phyloP scores from a whole-genome alignment of 2,113 vertebrate species.

The Pygoscelis antarcticus region DNA sequence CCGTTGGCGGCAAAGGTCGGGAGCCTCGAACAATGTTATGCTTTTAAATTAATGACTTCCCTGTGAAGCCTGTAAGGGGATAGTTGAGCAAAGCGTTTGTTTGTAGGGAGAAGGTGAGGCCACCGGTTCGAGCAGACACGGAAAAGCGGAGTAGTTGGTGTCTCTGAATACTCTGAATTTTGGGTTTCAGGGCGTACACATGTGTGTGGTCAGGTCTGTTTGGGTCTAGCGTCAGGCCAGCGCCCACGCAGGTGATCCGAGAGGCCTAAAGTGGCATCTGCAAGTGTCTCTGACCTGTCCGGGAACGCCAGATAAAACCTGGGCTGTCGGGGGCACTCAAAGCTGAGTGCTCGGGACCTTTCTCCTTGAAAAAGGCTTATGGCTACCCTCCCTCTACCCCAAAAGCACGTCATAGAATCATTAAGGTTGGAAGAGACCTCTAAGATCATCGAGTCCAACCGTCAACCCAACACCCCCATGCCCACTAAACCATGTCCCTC shows the following conservation, averaged over 20 bases:
- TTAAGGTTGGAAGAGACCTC: too few species aligned
- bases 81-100: neutral
- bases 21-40: neutral
- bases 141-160: neutral
- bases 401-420: neutral
- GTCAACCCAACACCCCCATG: too few species aligned
- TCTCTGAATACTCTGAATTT: fast-evolving
- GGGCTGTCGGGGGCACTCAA: neutral
- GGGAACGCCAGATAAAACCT: neutral
- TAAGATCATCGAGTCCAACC: too few species aligned
- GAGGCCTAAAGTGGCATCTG: neutral
- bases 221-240: neutral
- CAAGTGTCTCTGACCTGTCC: too few species aligned
- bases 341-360: fast-evolving
- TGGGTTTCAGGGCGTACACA: fast-evolving
- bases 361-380: neutral
- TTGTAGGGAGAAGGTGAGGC: neutral
- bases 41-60: neutral
- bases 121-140: neutral
- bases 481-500: too few species aligned
- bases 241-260: neutral
- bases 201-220: fast-evolving
- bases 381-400: neutral
- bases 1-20: fast-evolving
- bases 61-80: neutral